Base-by-base conservation (phyloP, 1,140 invertebrate genomes). In the Trichogramma pretiosum region DNA sequence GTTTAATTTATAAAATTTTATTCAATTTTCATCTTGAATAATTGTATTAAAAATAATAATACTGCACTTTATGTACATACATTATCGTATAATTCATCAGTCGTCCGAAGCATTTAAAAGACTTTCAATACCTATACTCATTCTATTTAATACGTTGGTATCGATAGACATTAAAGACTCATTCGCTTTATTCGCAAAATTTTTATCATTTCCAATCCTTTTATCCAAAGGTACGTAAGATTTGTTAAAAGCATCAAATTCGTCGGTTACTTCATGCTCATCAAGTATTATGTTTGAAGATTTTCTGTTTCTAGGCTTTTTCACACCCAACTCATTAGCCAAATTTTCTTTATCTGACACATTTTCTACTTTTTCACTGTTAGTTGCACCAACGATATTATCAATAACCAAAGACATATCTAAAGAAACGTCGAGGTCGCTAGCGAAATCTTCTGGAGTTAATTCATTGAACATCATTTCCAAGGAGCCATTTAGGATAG, bases 371-470 rank as follows among this genome's bases (percentile, higher is more conserved):
- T 28, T 7, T 28, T 28, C 7, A 13, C 13, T 28, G 13, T 7
- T 28, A 28, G 26, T 13, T 28, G 26, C 26, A 19, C n/a, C n/a
- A 62, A 37, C 11, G 24, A 81, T 81, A 22, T 70, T 64, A 16
- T 81, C 74, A 7, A 82, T 70, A 50, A 83, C 75, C 37, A 74
- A 68, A 0, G 80, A 81, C 54, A 83, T 60, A 46, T 83, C 68
- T 10, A 69, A 63, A 30, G 65, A 69, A 33, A 65, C 61, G 14
- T 64, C 60, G 46, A 74, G 71, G 38, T 75, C 75, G 3, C 60
- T 61, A 0, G 55, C 58, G 56, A 69, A 74, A 56, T 64, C 64
- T 55, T 74, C 64, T 11, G 74, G 63, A 14, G 65, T 67, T 30
- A 69, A 46, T 44, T 70, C 58, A 41, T 65, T 60, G 55, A 58